phyloP scores from a whole-genome alignment of 92 coral and sea anemone genomes.

The Scolanthus callimorphus region DNA sequence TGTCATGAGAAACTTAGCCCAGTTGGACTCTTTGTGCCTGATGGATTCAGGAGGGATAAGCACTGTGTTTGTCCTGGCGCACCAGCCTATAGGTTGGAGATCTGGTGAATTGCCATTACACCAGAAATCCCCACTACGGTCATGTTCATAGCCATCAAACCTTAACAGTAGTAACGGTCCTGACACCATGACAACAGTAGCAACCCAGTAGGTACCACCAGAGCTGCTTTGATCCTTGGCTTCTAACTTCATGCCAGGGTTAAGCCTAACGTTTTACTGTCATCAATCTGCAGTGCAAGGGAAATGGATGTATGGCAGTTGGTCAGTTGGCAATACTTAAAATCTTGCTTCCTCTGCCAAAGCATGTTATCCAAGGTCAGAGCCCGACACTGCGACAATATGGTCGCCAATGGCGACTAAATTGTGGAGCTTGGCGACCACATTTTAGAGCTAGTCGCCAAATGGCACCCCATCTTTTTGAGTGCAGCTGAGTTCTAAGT shows the following conservation, averaged over 20 bases:
- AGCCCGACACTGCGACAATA: too few relatives aligned
- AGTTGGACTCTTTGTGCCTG: conserved; percentile 77
- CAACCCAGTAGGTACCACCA: conserved; percentile 76
- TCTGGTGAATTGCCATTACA: conserved; percentile 66
- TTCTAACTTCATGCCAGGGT: conserved; percentile 80
- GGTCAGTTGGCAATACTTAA: too few relatives aligned
- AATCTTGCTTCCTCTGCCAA: too few relatives aligned
- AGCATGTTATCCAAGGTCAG: too few relatives aligned
- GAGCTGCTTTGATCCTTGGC: conserved; percentile 56
- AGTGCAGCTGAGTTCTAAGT: too few relatives aligned
- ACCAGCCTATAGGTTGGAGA: conserved; percentile 84
- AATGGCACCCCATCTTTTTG: too few relatives aligned
- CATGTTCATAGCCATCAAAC: conserved; percentile 76
- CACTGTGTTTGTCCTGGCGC: conserved; percentile 59
- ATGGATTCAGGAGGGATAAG: conserved; percentile 84
- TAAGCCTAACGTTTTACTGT: conserved; percentile 64
- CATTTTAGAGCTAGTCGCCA: too few relatives aligned
- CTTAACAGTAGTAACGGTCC: conserved; percentile 77
- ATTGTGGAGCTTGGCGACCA: too few relatives aligned
- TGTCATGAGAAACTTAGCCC: conserved; percentile 73
- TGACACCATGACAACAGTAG: conserved; percentile 76
- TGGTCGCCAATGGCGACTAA: too few relatives aligned
- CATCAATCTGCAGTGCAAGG: too few relatives aligned
- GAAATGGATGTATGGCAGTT: too few relatives aligned
- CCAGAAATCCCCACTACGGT: conserved; percentile 91